Conservation (phyloP, 2,113 vertebrate species). For the Silurus glanis region DNA sequence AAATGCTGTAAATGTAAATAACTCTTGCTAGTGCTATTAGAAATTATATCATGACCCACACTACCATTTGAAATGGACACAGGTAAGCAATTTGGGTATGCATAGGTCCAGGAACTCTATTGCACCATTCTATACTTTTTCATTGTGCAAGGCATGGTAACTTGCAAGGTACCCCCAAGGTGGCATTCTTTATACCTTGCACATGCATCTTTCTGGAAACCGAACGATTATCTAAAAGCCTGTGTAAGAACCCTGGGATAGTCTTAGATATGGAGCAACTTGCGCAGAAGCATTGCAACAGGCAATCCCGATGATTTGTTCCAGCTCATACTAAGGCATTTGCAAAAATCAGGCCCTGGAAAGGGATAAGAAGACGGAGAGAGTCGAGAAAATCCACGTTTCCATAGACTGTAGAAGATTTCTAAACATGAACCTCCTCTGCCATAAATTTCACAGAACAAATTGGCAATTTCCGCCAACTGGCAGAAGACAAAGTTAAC, state of each 20-base stretch:
- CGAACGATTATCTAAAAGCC: not conserved
- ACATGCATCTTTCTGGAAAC: not conserved
- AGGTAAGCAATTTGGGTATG: not conserved
- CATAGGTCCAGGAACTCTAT: not conserved
- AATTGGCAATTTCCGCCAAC: not conserved
- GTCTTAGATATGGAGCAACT: not conserved
- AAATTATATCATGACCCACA: not conserved
- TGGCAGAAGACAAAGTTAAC: conserved; percentile 12
- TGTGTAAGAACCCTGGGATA: not conserved
- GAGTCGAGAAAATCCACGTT: not conserved
- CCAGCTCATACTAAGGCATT: not conserved
- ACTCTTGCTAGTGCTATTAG: not conserved
- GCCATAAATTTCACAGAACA: not conserved
- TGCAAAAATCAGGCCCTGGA: not conserved
- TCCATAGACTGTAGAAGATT: not conserved
- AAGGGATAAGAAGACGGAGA: not conserved
- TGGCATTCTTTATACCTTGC: not conserved
- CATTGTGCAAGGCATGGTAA: too few species aligned
- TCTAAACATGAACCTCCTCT: not conserved
- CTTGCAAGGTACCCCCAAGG: not conserved
- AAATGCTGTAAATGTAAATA: too few species aligned
- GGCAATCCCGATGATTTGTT: not conserved
- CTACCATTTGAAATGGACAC: not conserved
- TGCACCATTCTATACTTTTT: not conserved
- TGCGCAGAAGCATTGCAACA: not conserved